Conservation (phyloP, 2,888 invertebrate genomes). For the Caenorhabditis sp. region DNA sequence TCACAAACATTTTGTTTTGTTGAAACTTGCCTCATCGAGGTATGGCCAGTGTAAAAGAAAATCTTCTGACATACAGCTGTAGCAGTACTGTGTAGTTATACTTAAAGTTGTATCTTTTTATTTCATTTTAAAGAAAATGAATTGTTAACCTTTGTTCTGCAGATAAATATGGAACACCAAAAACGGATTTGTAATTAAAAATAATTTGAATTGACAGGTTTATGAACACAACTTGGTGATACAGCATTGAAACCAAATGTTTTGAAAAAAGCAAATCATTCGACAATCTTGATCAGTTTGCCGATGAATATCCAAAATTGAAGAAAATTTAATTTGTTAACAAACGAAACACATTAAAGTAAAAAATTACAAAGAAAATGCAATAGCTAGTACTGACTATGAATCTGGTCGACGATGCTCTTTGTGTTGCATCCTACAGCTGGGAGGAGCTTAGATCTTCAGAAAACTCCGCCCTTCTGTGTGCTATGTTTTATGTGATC, state of each 20-base stretch:
- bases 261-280: slow-evolving; percentile 22
- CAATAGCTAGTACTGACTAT: background rate
- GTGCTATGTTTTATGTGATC: background rate
- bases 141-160: slow-evolving; percentile 41
- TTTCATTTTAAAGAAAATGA: too few relatives aligned
- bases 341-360: too few relatives aligned
- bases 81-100: slow-evolving; percentile 74
- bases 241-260: slow-evolving; percentile 36
- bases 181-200: background rate
- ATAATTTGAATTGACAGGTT: too few relatives aligned
- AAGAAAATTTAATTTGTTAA: too few relatives aligned
- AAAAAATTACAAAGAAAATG: too few relatives aligned
- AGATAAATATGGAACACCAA: background rate
- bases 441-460: slow-evolving; percentile 53
- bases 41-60: slow-evolving; percentile 80
- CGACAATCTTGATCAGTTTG: slow-evolving; percentile 32
- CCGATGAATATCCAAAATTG: background rate
- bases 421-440: slow-evolving; percentile 25
- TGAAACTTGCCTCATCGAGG: slow-evolving; percentile 78
- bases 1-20: too few relatives aligned
- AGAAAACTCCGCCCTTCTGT: slow-evolving; percentile 48
- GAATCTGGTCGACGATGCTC: slow-evolving; percentile 14
- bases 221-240: slow-evolving; percentile 14
- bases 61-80: slow-evolving; percentile 82
- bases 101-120: too few relatives aligned